A percentile compares a stretch with the other conserved stretches of the same genome.
phyloP scores from a whole-genome alignment of 2,888 invertebrate species.

The Caenorhabditis imperialis region DNA sequence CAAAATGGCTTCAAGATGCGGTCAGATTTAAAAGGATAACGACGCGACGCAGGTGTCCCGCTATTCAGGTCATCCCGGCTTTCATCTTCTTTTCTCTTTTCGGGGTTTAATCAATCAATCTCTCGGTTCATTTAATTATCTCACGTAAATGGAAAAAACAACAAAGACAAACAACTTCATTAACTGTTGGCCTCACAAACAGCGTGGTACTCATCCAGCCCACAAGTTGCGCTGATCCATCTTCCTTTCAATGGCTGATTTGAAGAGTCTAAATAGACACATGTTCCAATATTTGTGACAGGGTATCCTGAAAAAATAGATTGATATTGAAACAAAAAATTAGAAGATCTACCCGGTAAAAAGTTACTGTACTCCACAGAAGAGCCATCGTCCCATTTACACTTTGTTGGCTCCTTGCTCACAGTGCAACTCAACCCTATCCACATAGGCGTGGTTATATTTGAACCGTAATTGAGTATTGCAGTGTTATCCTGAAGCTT shows the following conservation, averaged over 20 bases:
- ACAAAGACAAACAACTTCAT: not conserved
- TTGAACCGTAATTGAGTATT: conserved; percentile 20
- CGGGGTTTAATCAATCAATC: no score
- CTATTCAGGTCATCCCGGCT: conserved; percentile 43
- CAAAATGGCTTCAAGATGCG: conserved; percentile 21
- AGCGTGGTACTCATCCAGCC: conserved; percentile 31
- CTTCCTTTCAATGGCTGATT: conserved; percentile 45
- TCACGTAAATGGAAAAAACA: not conserved
- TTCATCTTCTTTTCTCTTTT: conserved; percentile 7
- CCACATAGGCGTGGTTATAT: conserved; percentile 35
- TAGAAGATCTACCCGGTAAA: conserved; percentile 15
- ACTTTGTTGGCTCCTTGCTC: conserved; percentile 18
- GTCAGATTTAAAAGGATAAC: conserved; percentile 19
- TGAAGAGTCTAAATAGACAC: conserved; percentile 36
- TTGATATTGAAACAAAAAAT: no score
- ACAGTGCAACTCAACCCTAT: conserved; percentile 36
- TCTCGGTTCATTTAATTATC: conserved; percentile 9
- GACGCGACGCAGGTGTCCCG: conserved; percentile 24
- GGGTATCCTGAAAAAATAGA: no score
- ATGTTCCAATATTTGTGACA: conserved; percentile 40
- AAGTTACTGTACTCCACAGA: conserved; percentile 32
- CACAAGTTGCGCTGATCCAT: conserved; percentile 51
- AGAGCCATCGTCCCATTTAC: conserved; percentile 45
- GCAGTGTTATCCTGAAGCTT: conserved; percentile 39
- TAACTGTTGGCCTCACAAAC: conserved; percentile 27